phyloP scores from a whole-genome alignment of 2,888 invertebrate species.

The Morinoia aosen region DNA sequence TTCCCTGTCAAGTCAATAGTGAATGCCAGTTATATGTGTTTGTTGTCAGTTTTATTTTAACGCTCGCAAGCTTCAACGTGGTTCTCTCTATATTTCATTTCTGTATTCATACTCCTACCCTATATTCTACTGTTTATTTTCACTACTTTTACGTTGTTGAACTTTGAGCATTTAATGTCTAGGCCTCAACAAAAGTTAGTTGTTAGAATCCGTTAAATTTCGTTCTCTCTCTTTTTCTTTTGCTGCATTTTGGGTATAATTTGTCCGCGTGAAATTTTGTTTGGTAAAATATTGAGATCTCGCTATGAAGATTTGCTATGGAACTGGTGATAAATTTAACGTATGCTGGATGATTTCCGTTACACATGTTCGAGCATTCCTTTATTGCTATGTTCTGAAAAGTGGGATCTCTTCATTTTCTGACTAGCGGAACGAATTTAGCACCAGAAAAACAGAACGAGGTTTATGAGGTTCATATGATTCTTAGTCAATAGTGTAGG shows the following conservation, averaged over 20 bases:
- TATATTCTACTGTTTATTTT: neutral
- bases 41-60: neutral
- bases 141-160: neutral
- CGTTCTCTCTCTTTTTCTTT: neutral
- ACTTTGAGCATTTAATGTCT: neutral
- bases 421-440: neutral
- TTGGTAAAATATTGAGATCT: neutral
- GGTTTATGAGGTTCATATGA: neutral
- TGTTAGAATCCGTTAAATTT: neutral
- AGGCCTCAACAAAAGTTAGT: neutral
- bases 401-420: slow-evolving; percentile 12
- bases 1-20: neutral
- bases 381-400: neutral
- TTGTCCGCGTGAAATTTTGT: neutral
- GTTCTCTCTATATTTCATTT: neutral
- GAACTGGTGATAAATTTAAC: neutral
- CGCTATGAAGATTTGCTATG: neutral
- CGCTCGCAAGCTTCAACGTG: neutral
- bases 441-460: neutral
- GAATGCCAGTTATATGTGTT: neutral
- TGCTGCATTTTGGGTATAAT: neutral
- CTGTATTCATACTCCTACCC: neutral
- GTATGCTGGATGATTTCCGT: neutral
- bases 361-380: neutral
- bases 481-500: neutral